phyloP scores from a whole-genome alignment of 2,888 invertebrate genomes.

The Drosophila emarginata region DNA sequence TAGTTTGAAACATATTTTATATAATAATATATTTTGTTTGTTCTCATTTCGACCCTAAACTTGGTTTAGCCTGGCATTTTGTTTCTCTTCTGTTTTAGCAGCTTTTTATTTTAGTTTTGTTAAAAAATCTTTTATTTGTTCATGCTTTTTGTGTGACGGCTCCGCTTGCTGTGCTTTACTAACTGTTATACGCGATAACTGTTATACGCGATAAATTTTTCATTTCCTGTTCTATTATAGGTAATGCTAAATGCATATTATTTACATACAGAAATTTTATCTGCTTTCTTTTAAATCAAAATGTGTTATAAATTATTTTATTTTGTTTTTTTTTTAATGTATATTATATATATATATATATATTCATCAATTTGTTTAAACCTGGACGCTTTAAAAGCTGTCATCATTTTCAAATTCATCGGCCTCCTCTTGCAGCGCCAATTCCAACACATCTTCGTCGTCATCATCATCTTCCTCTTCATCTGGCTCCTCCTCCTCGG shows the following conservation, averaged over 20 bases:
- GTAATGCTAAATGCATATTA: constrained; percentile 41
- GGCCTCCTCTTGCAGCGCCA: background rate
- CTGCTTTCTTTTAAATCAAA: constrained; percentile 21
- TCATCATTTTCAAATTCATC: constrained; percentile 76
- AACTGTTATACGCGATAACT: constrained; percentile 13
- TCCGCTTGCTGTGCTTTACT: constrained; percentile 58
- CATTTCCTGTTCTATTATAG: background rate
- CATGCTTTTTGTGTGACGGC: constrained; percentile 59
- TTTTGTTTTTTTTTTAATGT: constrained; percentile 21
- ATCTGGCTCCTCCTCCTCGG: constrained; percentile 50
- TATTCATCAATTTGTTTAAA: constrained; percentile 53
- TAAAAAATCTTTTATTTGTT: constrained; percentile 29
- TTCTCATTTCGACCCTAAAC: constrained; percentile 16
- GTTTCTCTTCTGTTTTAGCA: background rate
- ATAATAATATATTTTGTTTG: background rate
- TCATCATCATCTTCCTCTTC: constrained; percentile 27
- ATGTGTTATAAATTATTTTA: constrained; percentile 25
- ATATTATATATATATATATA: constrained; percentile 16
- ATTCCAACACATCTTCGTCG: constrained; percentile 69
- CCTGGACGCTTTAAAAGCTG: constrained; percentile 79
- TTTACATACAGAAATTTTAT: constrained; percentile 33
- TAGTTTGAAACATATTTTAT: constrained; percentile 50
- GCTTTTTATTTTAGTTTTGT: background rate
- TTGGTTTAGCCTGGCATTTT: constrained; percentile 26
- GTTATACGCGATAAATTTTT: background rate